A percentile compares a stretch with the other conserved stretches of the same genome.
phyloP scores from a whole-genome alignment of 2,113 vertebrate genomes.

The Onychostoma macrolepis region DNA sequence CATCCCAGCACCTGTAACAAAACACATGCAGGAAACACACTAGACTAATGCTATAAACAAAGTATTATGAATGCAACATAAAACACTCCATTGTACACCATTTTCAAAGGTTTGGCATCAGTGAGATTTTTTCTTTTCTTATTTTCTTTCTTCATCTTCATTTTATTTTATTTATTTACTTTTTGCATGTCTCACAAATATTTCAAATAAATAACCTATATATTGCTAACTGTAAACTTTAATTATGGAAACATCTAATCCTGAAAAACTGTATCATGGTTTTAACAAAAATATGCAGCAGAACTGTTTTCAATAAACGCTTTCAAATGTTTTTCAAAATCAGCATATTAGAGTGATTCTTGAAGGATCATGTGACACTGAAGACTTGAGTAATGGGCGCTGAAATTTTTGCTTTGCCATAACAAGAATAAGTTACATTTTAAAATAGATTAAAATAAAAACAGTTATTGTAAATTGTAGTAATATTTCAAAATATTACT shows the following conservation, averaged over 20 bases:
- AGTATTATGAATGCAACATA: not conserved
- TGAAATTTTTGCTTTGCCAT: not conserved
- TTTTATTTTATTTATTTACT: not conserved
- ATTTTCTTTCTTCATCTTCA: not conserved
- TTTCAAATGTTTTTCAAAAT: not conserved
- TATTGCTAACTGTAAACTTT: not conserved
- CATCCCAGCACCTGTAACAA: not conserved
- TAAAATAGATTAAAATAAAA: not conserved
- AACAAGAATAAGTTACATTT: not conserved
- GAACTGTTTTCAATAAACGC: not conserved
- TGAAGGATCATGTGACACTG: not conserved
- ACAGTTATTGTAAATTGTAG: not conserved
- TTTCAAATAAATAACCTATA: not conserved
- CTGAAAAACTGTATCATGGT: not conserved
- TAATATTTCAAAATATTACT: not conserved
- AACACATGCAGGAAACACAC: not conserved
- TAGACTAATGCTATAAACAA: not conserved
- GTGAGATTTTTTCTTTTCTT: not conserved
- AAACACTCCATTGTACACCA: not conserved
- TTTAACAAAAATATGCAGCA: not conserved
- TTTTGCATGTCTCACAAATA: not conserved
- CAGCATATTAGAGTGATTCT: not conserved
- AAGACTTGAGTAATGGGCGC: not conserved
- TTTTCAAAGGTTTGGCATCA: not conserved
- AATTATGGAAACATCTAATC: not conserved